Base-by-base conservation (phyloP, 2,113 vertebrate species). In the Silurus glanis region DNA sequence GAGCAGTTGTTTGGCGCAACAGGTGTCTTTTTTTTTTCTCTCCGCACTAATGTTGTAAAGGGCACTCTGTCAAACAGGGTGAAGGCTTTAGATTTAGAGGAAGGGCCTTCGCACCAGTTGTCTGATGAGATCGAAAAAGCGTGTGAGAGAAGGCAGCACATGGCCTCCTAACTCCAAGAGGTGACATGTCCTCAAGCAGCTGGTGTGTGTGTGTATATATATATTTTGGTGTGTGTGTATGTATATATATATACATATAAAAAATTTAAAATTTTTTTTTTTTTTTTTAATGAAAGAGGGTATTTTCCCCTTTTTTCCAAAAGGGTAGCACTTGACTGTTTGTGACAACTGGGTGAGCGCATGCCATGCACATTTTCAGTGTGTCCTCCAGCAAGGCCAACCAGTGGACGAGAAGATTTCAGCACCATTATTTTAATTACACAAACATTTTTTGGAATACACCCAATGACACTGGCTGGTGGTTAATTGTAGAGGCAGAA, bases 31-130 rank as follows among this genome's bases (percentile, higher is more conserved):
- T 93, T 92, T 93, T 94, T 92, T 91, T 92, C 21, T 9, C 53
- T 37, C 56, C 9, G 93, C 95, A 93, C 91, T 94, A 95, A 94
- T 95, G 91, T 96, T 95, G 95, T 93, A 96, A 96, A 95, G 95
- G 95, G 93, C 95, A 96, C 94, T 96, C 92, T 95, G 92, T 86
- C 91, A 91, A 90, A 89, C 90, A 89, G 91, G 94, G 89, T 69
- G 71, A 95, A 93, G 92, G 82, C 94, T 93, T 94, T 93, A 91
- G 94, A 95, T 95, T 95, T 95, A 49, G 93, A 91, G 91, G 93
- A 93, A 95, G 94, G 94, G 93, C 93, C 90, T 95, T 94, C 90
- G 91, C 94, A 97, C 96, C 97, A 99, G 97, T 98, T 99, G 98
- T 95, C 93, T 95, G 94, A 93, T 94, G 89, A 92, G 90, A 88